Conservation (phyloP, 1,140 invertebrate species). For the Carposina sasakii region DNA sequence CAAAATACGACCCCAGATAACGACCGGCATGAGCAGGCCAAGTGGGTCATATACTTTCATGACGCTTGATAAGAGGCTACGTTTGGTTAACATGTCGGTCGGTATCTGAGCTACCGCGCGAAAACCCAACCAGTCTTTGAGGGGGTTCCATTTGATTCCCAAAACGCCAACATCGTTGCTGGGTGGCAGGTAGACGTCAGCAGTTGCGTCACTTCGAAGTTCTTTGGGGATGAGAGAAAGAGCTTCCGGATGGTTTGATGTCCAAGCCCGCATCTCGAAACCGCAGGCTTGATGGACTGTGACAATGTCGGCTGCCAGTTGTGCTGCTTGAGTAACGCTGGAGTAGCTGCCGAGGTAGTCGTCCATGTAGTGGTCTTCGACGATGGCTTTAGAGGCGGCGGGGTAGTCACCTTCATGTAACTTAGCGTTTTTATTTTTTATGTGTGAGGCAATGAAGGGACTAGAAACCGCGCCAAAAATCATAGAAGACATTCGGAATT, state of each 20-base stretch:
- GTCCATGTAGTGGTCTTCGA: conserved; percentile 42
- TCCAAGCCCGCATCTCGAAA: conserved; percentile 20
- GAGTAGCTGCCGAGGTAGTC: conserved; percentile 35
- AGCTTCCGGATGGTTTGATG: no score
- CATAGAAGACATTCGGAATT: conserved; percentile 36
- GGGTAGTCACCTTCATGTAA: conserved; percentile 20
- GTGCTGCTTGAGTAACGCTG: not conserved
- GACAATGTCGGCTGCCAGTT: conserved; percentile 16
- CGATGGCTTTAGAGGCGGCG: conserved; percentile 20
- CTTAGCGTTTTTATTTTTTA: conserved; percentile 33
- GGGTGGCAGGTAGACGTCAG: not conserved
- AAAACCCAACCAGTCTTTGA: no score
- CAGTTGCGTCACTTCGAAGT: no score
- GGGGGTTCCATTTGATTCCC: no score
- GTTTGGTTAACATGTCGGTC: no score
- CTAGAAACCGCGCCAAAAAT: conserved; percentile 42
- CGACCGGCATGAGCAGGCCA: not conserved
- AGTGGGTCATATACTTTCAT: no score
- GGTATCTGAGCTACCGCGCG: no score
- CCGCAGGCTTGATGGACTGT: conserved; percentile 20
- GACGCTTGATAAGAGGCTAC: no score
- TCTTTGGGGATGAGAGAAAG: no score
- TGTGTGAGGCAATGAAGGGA: conserved; percentile 28
- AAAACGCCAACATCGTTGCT: no score
- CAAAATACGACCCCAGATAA: conserved; percentile 33